Evolutionary conservation across 2,888 invertebrate genomes (phyloP), one percentile per base, ranked within the genome.

Genomic region (Caenorhabditis angaria): DNA sequence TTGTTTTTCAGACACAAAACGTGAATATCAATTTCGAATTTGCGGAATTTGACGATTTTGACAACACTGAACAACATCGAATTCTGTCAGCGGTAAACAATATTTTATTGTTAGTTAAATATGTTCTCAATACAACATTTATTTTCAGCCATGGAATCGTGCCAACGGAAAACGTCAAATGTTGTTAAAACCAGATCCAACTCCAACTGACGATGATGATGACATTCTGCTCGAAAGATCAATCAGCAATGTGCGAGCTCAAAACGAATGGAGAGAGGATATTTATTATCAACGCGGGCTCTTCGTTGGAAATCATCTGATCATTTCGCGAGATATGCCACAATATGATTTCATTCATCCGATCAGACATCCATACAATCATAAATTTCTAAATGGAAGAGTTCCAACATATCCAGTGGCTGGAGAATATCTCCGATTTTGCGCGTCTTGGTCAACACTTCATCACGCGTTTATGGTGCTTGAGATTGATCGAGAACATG

Each of bases 281-380:
- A n/a, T 72, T 35, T 12, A 51, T 6, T 53, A 35, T n/a, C 72
- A 72, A 35, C 24, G 61, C 1, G 67, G 72, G 8, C 32, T 72
- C 4, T 72, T 51, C 27, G 67, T 65, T 2, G 72, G 72, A 20
- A 67, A 65, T 24, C 72, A 67, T 27, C 58, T 67, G 1, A 22
- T 72, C 2, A 5, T 72, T 10, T 67, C 67, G 54, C 61, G 64
- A 22, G 64, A 65, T 1, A 55, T 72, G 29, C 50, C 67, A 4
- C 64, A 72, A 24, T 72, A 58, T 59, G 72, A 72, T 29, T 72
- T 72, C 25, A 64, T 72, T 32, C 48, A 67, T n/a, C 72, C 72
- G 10, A 25, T 72, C 12, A 41, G 58, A 24, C 47, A 22, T 10
- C 63, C 63, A 12, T n/a, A 65, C 5, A 12, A 61, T 0, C 2